Percentiles rank a stretch among this genome's conserved stretches.
phyloP scores from a whole-genome alignment of 1,140 invertebrate species.

The Thereuonema tuberculata region DNA sequence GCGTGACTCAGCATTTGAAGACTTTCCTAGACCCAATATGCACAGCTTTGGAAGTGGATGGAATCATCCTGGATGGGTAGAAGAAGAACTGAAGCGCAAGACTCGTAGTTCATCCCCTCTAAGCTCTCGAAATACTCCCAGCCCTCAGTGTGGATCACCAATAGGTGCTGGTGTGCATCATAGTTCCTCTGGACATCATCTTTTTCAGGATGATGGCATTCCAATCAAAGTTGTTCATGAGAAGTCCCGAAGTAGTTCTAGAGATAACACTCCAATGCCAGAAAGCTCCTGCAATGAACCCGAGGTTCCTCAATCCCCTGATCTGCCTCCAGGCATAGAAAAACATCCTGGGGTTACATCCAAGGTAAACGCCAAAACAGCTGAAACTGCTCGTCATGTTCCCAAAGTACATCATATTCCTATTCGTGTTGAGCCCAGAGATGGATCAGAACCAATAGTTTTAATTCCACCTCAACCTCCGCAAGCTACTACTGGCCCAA shows the following conservation, averaged over 20 bases:
- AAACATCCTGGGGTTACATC: slow-evolving; percentile 5
- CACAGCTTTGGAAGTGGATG: background rate
- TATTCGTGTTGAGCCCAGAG: slow-evolving; percentile 8
- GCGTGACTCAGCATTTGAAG: too few relatives aligned
- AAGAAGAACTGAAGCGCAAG: background rate
- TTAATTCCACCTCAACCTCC: background rate
- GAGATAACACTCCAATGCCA: background rate
- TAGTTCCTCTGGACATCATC: background rate
- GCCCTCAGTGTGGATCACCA: background rate
- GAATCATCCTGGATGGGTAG: background rate
- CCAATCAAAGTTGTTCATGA: slow-evolving; percentile 1
- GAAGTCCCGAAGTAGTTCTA: background rate
- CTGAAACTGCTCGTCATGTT: slow-evolving; percentile 1
- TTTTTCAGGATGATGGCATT: slow-evolving; percentile 1
- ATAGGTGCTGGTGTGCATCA: background rate
- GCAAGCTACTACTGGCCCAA: background rate
- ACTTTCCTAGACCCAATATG: too few relatives aligned
- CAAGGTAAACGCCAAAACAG: background rate
- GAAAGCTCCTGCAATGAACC: background rate
- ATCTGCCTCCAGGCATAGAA: background rate
- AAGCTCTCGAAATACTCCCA: background rate
- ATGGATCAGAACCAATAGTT: background rate
- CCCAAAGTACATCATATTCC: slow-evolving; percentile 12
- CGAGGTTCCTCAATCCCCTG: background rate
- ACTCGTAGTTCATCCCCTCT: background rate